Base-by-base conservation (phyloP, 2,797 vertebrate genomes). In the Botia kubotai region DNA sequence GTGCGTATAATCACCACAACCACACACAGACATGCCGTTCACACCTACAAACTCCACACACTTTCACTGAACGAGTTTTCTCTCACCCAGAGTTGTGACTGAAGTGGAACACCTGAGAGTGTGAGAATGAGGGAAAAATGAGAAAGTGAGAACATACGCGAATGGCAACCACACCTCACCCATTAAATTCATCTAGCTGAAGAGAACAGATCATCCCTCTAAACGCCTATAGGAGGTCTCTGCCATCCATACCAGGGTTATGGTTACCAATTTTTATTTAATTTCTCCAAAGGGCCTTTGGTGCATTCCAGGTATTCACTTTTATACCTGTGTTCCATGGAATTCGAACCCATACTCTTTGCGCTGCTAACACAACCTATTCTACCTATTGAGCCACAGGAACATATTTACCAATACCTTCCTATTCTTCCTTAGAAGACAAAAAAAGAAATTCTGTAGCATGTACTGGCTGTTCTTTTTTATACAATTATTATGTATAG, bases 21-120 rank as follows among this genome's bases (percentile, higher is more conserved):
- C 39, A 4, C 67, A 77, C 73, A 71, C 67, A 89, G 86, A 90
- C 84, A 84, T 82, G 84, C 85, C 86, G 83, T 83, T 29, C 69
- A 23, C 77, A 83, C 65, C 50, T 74, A 75, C 82, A 46, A 68
- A 50, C 67, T 17, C 69, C 33, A 48, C 77, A 23, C 78, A 73
- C 79, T 26, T 26, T 73, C 79, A 74, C 70, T 77, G 52, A 58
- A 78, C 75, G 73, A 72, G 70, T 67, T 73, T 70, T 63, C 33
- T 14, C 70, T 74, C 79, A 79, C 78, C 55, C 73, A 72, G 50
- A 77, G 75, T 55, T 72, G 60, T 55, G 75, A 72, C 50, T 55
- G 74, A 76, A 71, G 72, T 21, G 58, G 62, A 77, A 72, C 60
- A 72, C 77, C 69, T 79, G 29, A 72, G 57, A 72, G 26, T 70